phyloP scores from a whole-genome alignment of 2,113 vertebrate genomes.

The Dipodomys merriami region DNA sequence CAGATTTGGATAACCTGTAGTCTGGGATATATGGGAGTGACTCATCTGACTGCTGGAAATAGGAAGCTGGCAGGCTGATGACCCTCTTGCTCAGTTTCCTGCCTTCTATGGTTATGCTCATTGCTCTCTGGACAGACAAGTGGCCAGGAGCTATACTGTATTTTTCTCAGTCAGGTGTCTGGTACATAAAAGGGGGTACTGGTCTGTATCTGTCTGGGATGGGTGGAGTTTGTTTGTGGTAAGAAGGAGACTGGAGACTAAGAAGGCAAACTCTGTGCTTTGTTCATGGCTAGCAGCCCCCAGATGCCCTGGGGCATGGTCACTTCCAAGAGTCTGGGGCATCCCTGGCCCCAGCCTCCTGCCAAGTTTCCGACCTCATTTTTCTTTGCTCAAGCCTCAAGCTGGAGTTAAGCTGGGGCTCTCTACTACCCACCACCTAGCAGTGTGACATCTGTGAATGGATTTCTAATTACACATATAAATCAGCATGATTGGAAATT shows the following conservation, averaged over 20 bases:
- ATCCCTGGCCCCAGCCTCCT: neutral
- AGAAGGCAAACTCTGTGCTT: neutral
- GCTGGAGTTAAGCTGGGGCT: constrained; percentile 82
- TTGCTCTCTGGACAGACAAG: neutral
- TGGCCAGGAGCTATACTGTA: neutral
- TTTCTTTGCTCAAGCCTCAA: constrained; percentile 76
- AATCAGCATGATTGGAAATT: constrained; percentile 92
- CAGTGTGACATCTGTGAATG: constrained; percentile 90
- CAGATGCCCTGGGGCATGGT: neutral
- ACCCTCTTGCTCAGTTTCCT: neutral
- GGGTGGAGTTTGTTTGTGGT: neutral
- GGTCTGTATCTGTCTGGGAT: neutral
- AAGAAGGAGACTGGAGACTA: neutral
- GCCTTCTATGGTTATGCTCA: neutral
- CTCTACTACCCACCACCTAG: constrained; percentile 83
- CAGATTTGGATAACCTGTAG: neutral
- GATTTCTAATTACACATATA: constrained; percentile 91
- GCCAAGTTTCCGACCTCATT: constrained; percentile 40
- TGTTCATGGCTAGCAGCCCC: neutral
- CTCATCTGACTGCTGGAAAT: neutral
- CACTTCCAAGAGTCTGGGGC: neutral
- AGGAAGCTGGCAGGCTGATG: neutral
- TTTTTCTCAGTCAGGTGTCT: neutral
- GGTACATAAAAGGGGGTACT: neutral
- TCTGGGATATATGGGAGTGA: neutral